Percentiles rank a stretch among this genome's conserved stretches.
phyloP scores from a whole-genome alignment of 2,113 vertebrate species.

The Rhagologus leucostigma region DNA sequence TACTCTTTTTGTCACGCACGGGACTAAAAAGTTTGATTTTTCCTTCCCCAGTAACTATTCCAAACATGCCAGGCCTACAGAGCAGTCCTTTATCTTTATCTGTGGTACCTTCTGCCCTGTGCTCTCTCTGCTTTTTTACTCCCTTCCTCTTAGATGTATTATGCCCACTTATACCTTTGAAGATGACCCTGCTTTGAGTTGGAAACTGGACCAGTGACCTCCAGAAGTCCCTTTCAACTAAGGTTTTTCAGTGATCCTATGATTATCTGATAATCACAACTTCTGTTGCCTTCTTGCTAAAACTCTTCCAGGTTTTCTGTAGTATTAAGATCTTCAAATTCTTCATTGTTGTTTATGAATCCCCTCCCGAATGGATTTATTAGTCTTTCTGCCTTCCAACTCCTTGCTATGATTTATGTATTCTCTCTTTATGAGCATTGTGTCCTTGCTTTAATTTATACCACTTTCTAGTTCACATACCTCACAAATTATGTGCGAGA shows the following conservation, averaged over 20 bases:
- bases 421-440: background rate
- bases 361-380: background rate
- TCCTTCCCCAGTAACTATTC: background rate
- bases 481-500: background rate
- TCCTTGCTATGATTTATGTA: background rate
- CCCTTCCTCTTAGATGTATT: background rate
- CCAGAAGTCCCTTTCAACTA: background rate
- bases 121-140: background rate
- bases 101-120: background rate
- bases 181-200: background rate
- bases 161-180: background rate
- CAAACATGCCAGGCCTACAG: background rate
- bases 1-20: background rate
- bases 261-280: background rate
- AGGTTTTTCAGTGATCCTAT: background rate
- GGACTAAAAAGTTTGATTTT: background rate
- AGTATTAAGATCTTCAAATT: background rate
- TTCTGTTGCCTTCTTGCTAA: background rate
- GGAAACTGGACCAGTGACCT: background rate
- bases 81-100: fast-evolving
- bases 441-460: background rate
- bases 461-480: background rate
- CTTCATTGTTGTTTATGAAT: background rate
- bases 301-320: background rate
- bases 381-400: background rate